Conservation (phyloP, 2,797 vertebrate species). For the Sebastiscus albofasciatus region DNA sequence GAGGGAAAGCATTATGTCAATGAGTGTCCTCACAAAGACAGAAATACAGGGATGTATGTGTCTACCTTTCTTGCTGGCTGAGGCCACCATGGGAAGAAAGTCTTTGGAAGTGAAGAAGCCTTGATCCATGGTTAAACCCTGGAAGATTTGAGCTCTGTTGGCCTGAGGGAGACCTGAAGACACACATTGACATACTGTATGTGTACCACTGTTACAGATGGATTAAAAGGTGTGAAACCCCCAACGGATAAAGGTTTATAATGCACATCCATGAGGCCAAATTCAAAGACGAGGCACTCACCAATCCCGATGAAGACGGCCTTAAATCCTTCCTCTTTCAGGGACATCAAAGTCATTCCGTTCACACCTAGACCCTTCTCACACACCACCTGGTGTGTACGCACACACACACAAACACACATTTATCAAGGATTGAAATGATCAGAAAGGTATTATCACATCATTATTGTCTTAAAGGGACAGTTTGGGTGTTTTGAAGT, state of each 20-base stretch:
- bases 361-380: slow-evolving; percentile 85
- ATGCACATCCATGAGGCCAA: neutral
- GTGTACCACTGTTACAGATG: neutral
- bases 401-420: slow-evolving; percentile 14
- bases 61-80: slow-evolving; percentile 93
- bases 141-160: slow-evolving; percentile 88
- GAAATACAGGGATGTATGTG: neutral
- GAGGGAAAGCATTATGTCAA: neutral
- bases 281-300: slow-evolving; percentile 68
- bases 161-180: slow-evolving; percentile 91
- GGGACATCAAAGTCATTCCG: slow-evolving; percentile 86
- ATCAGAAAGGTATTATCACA: neutral
- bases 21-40: neutral
- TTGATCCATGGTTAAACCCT: slow-evolving; percentile 85
- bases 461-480: neutral
- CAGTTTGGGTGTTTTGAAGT: too few relatives aligned
- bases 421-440: neutral
- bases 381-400: slow-evolving; percentile 83
- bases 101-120: slow-evolving; percentile 97
- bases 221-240: neutral
- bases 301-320: slow-evolving; percentile 93
- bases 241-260: neutral
- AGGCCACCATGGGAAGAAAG: slow-evolving; percentile 91
- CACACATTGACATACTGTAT: neutral
- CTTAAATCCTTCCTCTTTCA: slow-evolving; percentile 88